Evolutionary conservation across 2,797 vertebrate species (phyloP), one percentile per base, ranked within the genome.

Genomic region (Botia almorhae): DNA sequence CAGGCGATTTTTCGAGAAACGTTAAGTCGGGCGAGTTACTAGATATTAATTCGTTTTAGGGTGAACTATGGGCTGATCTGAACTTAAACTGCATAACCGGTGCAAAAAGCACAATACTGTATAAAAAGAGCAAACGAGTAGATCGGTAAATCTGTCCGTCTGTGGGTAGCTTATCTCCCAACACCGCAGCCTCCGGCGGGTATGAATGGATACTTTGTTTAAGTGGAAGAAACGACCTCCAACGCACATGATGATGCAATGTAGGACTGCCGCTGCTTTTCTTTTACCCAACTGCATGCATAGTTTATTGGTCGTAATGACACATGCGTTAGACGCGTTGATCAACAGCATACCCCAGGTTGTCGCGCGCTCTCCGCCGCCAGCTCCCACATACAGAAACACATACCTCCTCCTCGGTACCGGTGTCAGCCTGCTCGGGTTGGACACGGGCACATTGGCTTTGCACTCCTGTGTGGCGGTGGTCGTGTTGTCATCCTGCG

Each of bases 371-470:
- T 26, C 23, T 26, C 23, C 23, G 23, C 23, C 23, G 23, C 23
- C 23, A 26, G 23, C 23, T 26, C 23, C 23, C 23, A 26, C 23
- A 26, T 26, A 26, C 23, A 26, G 23, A 26, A 26, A 84, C 17
- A 84, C 74, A 86, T 91, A 95, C 94, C 94, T 94, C 85, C 89
- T 92, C 84, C 87, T 93, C 76, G 94, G 94, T 69, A 95, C 85
- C 46, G 89, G 91, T 81, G 68, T 90, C 14, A 82, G 89, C 2
- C 79, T 76, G 81, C 78, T 74, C 19, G 75, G 87, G 7, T 83
- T 80, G 53, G 88, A 39, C 36, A 68, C 46, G 17, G 76, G 13
- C 21, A 23, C 78, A 73, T 88, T 89, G 19, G 90, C 91, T 90
- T 92, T 93, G 69, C 94, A 95, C 56, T 93, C 92, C 19, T 80